A percentile compares a stretch with the other conserved stretches of the same genome.
These are phyloP conservation scores for Plagodis pulveraria DNA, from an alignment of 2,888 invertebrate species.

Conservation along the genomic window DNA sequence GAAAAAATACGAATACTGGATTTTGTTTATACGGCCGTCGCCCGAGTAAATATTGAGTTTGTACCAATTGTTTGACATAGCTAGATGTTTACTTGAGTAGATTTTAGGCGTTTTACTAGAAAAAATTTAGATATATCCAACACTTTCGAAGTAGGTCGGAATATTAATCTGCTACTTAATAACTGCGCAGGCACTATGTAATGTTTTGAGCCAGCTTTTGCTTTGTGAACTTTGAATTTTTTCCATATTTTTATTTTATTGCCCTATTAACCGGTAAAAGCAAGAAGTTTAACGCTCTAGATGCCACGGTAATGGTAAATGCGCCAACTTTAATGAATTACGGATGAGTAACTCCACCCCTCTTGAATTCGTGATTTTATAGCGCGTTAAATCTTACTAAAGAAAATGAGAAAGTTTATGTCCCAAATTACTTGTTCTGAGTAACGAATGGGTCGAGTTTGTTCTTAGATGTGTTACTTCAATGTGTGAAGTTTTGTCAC, in stretches of 20 bases:
- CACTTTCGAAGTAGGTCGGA: slow-evolving; percentile 13
- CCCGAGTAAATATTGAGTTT: neutral
- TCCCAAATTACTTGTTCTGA: slow-evolving; percentile 52
- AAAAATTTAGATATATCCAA: neutral
- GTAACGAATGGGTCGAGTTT: slow-evolving; percentile 36
- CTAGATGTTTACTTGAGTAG: neutral
- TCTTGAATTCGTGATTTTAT: slow-evolving; percentile 75
- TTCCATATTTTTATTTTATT: slow-evolving; percentile 74
- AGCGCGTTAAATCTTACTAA: slow-evolving; percentile 68
- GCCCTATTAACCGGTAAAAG: slow-evolving; percentile 68
- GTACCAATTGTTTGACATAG: neutral
- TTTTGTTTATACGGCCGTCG: neutral
- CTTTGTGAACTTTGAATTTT: slow-evolving; percentile 53
- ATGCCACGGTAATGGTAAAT: slow-evolving; percentile 70
- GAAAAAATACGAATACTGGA: neutral
- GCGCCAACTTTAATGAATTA: slow-evolving; percentile 80
- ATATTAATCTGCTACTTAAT: slow-evolving; percentile 33
- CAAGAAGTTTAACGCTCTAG: slow-evolving; percentile 66
- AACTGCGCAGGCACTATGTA: slow-evolving; percentile 27
- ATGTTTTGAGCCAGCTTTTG: slow-evolving; percentile 29
- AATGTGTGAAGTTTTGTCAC: slow-evolving; percentile 34
- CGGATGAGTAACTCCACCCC: slow-evolving; percentile 73
- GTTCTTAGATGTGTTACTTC: slow-evolving; percentile 18
- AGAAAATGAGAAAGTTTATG: slow-evolving; percentile 69
- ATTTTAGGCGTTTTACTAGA: neutral